phyloP scores from a whole-genome alignment of 2,888 invertebrate genomes.

The Tinea semifulvella region DNA sequence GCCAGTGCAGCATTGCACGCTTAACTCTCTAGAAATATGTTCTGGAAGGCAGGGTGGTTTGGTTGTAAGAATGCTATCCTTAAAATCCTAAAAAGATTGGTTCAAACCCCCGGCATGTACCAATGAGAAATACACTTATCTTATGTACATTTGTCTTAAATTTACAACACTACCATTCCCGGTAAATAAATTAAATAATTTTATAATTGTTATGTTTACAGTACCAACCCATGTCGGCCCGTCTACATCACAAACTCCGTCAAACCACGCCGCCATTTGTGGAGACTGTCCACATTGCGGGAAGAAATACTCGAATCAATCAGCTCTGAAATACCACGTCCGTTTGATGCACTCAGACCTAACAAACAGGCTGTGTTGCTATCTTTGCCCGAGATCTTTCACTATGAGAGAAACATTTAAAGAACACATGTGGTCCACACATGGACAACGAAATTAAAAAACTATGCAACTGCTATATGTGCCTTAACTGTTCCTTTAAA shows the following conservation, averaged over 20 bases:
- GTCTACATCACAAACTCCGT: conserved; percentile 43
- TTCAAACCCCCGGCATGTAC: no score
- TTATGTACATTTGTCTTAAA: no score
- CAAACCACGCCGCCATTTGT: conserved; percentile 63
- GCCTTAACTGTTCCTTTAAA: conserved; percentile 32
- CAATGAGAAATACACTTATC: no score
- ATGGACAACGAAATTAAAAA: conserved; percentile 68
- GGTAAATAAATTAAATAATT: no score
- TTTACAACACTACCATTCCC: no score
- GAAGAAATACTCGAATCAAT: conserved; percentile 74
- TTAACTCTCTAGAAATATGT: no score
- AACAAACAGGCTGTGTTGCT: conserved; percentile 73
- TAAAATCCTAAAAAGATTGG: no score
- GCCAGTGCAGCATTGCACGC: no score
- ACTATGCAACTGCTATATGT: conserved; percentile 27
- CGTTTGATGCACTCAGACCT: conserved; percentile 75
- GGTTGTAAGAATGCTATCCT: no score
- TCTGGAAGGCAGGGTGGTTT: no score
- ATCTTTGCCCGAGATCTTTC: conserved; percentile 74
- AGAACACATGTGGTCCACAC: conserved; percentile 74
- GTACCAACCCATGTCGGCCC: conserved; percentile 15
- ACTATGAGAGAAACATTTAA: conserved; percentile 74
- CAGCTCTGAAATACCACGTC: conserved; percentile 74
- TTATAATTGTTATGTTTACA: no score
- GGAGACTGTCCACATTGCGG: conserved; percentile 76